Evolutionary conservation across 2,888 invertebrate genomes (phyloP).

Genomic region (Trilocha varians): DNA sequence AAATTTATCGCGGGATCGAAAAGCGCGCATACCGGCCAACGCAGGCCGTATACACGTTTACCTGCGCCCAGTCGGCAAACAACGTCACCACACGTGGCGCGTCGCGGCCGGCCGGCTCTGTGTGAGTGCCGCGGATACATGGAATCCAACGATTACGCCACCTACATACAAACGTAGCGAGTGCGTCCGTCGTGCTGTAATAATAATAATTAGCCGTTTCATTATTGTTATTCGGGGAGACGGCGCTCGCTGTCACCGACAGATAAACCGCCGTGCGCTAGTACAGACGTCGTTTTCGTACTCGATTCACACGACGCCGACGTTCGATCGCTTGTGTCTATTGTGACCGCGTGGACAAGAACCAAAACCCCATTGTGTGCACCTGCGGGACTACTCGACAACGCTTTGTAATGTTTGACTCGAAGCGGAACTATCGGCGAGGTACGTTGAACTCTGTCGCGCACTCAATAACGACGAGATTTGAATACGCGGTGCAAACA

Average conservation of each 20-base stretch:
- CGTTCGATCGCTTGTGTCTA: conserved; percentile 19
- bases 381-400: conserved; percentile 26
- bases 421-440: conserved; percentile 29
- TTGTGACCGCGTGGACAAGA: conserved; percentile 20
- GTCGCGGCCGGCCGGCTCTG: conserved; percentile 23
- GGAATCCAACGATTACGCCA: conserved; percentile 63
- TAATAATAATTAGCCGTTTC: conserved; percentile 59
- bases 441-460: conserved; percentile 39
- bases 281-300: conserved; percentile 27
- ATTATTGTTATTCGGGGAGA: conserved; percentile 51
- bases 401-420: conserved; percentile 33
- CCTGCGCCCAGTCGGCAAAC: conserved; percentile 36
- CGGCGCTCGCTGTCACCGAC: conserved; percentile 40
- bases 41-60: conserved; percentile 29
- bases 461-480: conserved; percentile 37
- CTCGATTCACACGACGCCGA: conserved; percentile 25
- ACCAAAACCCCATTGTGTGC: conserved; percentile 14
- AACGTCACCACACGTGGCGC: conserved; percentile 59
- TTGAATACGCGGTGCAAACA: conserved; percentile 26
- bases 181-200: conserved; percentile 41
- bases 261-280: conserved; percentile 43
- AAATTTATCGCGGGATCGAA: conserved; percentile 66
- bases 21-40: conserved; percentile 39
- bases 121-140: conserved; percentile 45
- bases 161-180: conserved; percentile 35